Conservation (phyloP, 2,113 vertebrate species). For the Motacilla tschutschensis region DNA sequence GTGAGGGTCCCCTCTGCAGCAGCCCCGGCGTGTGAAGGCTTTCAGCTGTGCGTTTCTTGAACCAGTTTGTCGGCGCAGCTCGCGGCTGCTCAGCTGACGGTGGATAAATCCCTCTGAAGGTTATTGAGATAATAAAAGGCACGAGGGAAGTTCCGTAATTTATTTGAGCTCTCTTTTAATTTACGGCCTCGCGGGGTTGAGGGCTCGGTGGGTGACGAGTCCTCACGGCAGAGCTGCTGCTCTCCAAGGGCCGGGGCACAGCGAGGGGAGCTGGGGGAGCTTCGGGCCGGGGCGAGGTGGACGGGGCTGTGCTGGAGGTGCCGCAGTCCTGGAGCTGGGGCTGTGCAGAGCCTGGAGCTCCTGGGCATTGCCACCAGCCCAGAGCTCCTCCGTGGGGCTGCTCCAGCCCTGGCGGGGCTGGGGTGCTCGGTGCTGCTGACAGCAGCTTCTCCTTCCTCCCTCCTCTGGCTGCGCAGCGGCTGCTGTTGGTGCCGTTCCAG, state of each 20-base stretch:
- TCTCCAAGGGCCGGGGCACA: not conserved
- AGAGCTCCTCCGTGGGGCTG: not conserved
- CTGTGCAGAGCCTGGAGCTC: not conserved
- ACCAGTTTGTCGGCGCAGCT: conserved; percentile 44
- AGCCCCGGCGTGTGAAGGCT: not conserved
- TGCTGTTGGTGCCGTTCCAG: not conserved
- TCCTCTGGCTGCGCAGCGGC: accelerated
- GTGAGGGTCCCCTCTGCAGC: not conserved
- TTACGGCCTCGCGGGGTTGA: not conserved
- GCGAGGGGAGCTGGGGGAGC: not conserved
- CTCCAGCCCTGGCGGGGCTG: not conserved
- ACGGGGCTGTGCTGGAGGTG: not conserved
- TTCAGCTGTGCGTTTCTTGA: conserved; percentile 20
- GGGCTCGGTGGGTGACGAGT: not conserved
- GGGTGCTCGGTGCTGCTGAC: not conserved
- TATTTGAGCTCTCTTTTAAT: conserved; percentile 43
- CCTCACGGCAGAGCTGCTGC: not conserved
- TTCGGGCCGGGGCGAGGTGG: not conserved
- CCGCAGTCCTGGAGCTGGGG: not conserved
- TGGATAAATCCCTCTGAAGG: conserved; percentile 59
- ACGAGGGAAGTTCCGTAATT: conserved; percentile 35
- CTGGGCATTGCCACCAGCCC: accelerated
- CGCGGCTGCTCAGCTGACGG: conserved; percentile 36
- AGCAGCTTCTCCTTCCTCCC: not conserved
- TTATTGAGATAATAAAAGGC: conserved; percentile 60